Conservation (phyloP, 2,888 invertebrate species). For the Plagiodera versicolora region DNA sequence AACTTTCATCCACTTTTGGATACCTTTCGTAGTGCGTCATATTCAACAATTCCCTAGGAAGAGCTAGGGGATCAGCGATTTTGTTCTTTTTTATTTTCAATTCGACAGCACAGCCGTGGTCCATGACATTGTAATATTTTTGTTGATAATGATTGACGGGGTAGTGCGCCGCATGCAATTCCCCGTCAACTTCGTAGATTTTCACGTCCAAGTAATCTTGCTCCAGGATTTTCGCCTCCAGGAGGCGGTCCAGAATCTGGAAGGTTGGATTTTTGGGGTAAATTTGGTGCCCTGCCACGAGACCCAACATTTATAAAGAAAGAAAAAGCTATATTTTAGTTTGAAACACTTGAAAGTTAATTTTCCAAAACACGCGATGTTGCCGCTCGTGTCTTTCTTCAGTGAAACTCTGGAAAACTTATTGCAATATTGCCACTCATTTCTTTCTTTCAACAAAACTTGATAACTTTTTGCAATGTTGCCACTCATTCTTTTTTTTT, state of each 20-base stretch:
- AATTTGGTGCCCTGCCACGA: too few relatives aligned
- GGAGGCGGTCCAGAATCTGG: conserved; percentile 53
- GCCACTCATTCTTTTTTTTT: too few relatives aligned
- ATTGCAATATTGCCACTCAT: too few relatives aligned
- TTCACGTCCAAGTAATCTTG: conserved; percentile 56
- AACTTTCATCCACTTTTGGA: conserved; percentile 39
- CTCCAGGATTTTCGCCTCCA: conserved; percentile 50
- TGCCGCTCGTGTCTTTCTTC: too few relatives aligned
- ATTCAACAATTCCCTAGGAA: conserved; percentile 42
- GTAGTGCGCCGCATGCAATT: conserved; percentile 53
- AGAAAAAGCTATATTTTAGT: too few relatives aligned
- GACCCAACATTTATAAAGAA: too few relatives aligned
- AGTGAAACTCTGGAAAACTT: too few relatives aligned
- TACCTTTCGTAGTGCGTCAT: conserved; percentile 45
- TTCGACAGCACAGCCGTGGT: conserved; percentile 52
- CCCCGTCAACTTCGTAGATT: conserved; percentile 52
- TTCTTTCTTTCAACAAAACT: too few relatives aligned
- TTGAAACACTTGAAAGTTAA: too few relatives aligned
- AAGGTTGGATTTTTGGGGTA: conserved; percentile 22
- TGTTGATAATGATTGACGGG: conserved; percentile 57
- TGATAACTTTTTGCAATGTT: too few relatives aligned
- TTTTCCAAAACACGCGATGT: too few relatives aligned
- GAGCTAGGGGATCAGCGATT: conserved; percentile 37
- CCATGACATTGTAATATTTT: conserved; percentile 60
- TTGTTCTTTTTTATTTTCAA: conserved; percentile 47